These are phyloP conservation scores for Amiota communis DNA, from an alignment of 2,888 invertebrate genomes.

Conservation along the genomic window DNA sequence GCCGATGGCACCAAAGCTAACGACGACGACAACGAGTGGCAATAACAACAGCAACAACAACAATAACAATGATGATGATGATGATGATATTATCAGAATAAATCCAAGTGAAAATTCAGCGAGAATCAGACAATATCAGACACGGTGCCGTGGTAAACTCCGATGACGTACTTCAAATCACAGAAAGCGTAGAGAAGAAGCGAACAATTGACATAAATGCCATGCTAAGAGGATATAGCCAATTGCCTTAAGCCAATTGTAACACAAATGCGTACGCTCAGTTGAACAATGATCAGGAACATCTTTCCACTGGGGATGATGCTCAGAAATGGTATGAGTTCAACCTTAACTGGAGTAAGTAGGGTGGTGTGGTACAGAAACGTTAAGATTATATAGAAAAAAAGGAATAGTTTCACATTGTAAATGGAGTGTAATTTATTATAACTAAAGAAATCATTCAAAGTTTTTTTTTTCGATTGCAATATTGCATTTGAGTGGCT, in stretches of 20 bases:
- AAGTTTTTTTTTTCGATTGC: neutral
- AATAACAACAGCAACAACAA: too few relatives aligned
- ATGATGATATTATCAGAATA: constrained; percentile 20
- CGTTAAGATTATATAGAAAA: too few relatives aligned
- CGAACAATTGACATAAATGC: constrained; percentile 63
- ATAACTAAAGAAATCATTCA: neutral
- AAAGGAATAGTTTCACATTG: too few relatives aligned
- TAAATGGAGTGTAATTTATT: too few relatives aligned
- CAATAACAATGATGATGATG: neutral
- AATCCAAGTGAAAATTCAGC: constrained; percentile 9
- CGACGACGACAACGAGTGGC: too few relatives aligned
- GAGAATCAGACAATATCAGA: neutral
- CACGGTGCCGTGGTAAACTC: constrained; percentile 16
- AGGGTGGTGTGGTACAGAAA: too few relatives aligned
- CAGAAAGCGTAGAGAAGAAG: constrained; percentile 31
- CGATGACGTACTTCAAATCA: constrained; percentile 39
- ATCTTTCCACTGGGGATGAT: too few relatives aligned
- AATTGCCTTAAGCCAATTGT: constrained; percentile 64
- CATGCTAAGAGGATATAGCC: constrained; percentile 60
- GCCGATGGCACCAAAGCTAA: too few relatives aligned
- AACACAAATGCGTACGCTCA: constrained; percentile 57
- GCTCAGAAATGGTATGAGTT: too few relatives aligned
- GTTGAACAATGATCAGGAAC: constrained; percentile 10
- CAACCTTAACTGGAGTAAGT: too few relatives aligned
- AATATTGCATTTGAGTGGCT: too few relatives aligned